Conservation (phyloP, 2,113 vertebrate genomes). For the Lepisosteus osseus region DNA sequence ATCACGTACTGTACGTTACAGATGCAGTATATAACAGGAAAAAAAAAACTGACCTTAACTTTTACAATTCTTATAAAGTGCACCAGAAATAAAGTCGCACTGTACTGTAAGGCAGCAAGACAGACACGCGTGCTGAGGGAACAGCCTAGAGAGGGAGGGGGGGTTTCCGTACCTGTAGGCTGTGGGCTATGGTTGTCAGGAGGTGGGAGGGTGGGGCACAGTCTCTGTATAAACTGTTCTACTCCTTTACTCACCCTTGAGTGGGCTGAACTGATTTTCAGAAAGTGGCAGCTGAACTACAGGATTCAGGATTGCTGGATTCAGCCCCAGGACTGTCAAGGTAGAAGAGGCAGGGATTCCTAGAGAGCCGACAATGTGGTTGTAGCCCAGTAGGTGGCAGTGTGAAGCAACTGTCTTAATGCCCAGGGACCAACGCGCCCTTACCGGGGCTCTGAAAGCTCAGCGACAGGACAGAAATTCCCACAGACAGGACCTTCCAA, state of each 20-base stretch:
- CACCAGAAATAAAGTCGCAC: constrained; percentile 48
- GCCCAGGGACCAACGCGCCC: too few species aligned
- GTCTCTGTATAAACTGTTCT: constrained; percentile 22
- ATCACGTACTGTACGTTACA: constrained; percentile 27
- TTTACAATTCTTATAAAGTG: constrained; percentile 66
- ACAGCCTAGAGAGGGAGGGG: constrained; percentile 19
- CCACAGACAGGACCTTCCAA: too few species aligned
- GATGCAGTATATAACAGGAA: constrained; percentile 30
- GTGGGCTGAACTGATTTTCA: background rate
- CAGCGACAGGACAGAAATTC: too few species aligned
- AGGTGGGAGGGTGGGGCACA: constrained; percentile 21
- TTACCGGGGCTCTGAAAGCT: too few species aligned
- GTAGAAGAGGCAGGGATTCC: too few species aligned
- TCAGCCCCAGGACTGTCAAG: too few species aligned
- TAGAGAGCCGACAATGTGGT: too few species aligned
- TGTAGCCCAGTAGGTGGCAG: too few species aligned
- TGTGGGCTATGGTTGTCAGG: background rate
- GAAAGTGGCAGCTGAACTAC: too few species aligned
- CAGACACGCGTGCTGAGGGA: constrained; percentile 40
- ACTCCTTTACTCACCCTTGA: constrained; percentile 10
- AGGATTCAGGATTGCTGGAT: too few species aligned
- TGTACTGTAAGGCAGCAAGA: constrained; percentile 23
- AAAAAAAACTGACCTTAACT: constrained; percentile 30
- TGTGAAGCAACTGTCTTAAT: too few species aligned
- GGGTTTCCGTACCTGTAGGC: background rate